Evolutionary conservation across 1,140 invertebrate genomes (phyloP).

Genomic region (Leguminivora glycinivorella): DNA sequence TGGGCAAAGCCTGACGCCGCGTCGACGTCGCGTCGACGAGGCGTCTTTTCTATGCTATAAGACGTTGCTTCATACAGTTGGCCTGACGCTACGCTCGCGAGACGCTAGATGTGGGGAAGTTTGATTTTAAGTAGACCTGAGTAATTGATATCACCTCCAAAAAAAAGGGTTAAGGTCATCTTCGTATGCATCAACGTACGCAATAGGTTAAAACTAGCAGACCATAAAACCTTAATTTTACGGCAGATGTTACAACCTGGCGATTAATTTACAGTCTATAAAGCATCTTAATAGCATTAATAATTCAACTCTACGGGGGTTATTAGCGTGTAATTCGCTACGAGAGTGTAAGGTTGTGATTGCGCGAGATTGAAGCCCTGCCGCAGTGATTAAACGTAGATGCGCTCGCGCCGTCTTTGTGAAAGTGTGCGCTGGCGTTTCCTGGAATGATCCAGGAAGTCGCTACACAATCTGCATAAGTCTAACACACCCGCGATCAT

Average conservation of each 20-base stretch:
- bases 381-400: conserved; percentile 31
- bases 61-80: too few species aligned
- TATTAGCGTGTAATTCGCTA: conserved; percentile 7
- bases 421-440: conserved; percentile 43
- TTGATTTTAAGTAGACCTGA: too few species aligned
- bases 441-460: conserved; percentile 41
- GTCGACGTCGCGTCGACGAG: too few species aligned
- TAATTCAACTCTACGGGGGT: conserved; percentile 9
- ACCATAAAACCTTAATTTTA: conserved; percentile 4
- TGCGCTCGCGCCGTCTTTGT: conserved; percentile 34
- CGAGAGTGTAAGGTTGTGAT: conserved; percentile 5
- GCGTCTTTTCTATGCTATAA: too few species aligned
- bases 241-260: background rate
- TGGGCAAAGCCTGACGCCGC: too few species aligned
- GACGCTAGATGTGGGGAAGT: too few species aligned
- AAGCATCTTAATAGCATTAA: conserved; percentile 9
- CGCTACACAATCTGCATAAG: conserved; percentile 36
- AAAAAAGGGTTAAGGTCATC: background rate
- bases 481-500: conserved; percentile 36
- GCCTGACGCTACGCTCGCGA: too few species aligned
- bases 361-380: conserved; percentile 22
- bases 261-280: background rate
- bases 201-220: conserved; percentile 1
- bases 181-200: background rate
- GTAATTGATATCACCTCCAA: too few species aligned